A percentile compares a stretch with the other conserved stretches of the same genome.
phyloP scores from a whole-genome alignment of 1,140 invertebrate genomes.

The Penaeus japonicus region DNA sequence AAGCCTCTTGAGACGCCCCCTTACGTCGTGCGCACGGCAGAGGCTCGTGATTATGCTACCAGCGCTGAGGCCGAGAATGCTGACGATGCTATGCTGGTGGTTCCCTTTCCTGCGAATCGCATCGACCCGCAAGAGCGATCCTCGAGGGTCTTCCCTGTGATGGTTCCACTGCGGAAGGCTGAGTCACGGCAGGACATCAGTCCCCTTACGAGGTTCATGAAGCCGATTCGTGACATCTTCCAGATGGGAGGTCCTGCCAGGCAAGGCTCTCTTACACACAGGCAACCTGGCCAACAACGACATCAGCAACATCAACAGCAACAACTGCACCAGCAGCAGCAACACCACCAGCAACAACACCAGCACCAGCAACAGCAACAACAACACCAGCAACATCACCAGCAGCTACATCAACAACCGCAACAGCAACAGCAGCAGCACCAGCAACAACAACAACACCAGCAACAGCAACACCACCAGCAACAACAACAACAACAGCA shows the following conservation, averaged over 20 bases:
- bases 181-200: not conserved
- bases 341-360: no score
- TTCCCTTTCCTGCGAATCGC: not conserved
- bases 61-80: not conserved
- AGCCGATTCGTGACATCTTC: not conserved
- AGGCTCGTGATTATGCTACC: not conserved
- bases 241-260: not conserved
- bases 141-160: not conserved
- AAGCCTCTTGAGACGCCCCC: not conserved
- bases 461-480: no score
- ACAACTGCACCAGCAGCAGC: no score
- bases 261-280: not conserved
- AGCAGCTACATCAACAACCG: no score
- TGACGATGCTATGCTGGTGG: not conserved
- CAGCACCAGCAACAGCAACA: no score
- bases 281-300: not conserved
- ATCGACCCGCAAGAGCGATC: not conserved
- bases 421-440: no score
- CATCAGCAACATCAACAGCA: not conserved
- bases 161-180: not conserved
- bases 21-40: not conserved
- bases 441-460: no score
- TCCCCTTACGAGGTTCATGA: not conserved
- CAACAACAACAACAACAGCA: no score
- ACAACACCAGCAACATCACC: no score